A percentile compares a stretch with the other conserved stretches of the same genome.
phyloP scores from a whole-genome alignment of 2,113 vertebrate genomes.

The Chiloscyllium plagiosum region DNA sequence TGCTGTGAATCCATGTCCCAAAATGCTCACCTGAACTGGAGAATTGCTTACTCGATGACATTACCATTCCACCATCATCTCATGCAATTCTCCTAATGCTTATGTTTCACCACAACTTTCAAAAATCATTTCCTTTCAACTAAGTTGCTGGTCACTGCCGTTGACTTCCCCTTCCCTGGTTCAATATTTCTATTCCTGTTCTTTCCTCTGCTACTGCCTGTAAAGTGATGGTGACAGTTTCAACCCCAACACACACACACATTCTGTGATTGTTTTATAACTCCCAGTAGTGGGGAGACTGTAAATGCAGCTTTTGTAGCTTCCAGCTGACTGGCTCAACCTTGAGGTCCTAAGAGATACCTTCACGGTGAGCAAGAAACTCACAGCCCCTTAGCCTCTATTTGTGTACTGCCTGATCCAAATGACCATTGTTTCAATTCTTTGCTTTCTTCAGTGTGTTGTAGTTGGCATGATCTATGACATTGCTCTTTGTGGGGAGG shows the following conservation, averaged over 20 bases:
- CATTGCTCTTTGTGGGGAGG: not conserved
- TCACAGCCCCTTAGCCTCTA: not conserved
- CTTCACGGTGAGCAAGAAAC: too few relatives aligned
- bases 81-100: not conserved
- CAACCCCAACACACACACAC: too few relatives aligned
- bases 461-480: not conserved
- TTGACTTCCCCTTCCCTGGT: not conserved
- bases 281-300: not conserved
- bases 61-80: too few relatives aligned
- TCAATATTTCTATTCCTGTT: too few relatives aligned
- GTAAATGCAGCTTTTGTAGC: not conserved
- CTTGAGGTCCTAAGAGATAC: too few relatives aligned
- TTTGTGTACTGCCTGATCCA: not conserved
- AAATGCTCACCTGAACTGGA: too few relatives aligned
- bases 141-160: not conserved
- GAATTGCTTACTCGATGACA: too few relatives aligned
- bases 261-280: not conserved
- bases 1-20: too few relatives aligned
- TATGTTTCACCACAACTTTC: not conserved
- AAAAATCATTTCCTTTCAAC: not conserved
- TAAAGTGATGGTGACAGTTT: not conserved
- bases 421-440: not conserved
- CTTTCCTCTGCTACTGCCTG: too few relatives aligned
- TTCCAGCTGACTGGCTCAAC: not conserved
- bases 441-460: not conserved